Evolutionary conservation across 2,797 vertebrate genomes (phyloP), one percentile per base, ranked within the genome.

Genomic region (Fistularia tabacaria): DNA sequence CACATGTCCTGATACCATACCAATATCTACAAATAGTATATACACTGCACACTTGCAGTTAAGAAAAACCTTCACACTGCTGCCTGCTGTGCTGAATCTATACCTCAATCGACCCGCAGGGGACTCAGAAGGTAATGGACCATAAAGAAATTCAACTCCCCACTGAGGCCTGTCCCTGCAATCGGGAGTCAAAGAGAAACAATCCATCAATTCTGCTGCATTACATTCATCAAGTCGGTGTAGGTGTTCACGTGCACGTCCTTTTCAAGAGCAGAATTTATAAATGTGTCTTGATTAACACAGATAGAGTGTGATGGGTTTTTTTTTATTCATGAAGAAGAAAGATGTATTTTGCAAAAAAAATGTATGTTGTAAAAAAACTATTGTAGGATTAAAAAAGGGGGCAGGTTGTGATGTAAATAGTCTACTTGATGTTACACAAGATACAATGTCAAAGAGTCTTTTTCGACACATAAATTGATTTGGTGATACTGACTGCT

Each of bases 81-180:
- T 59, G 61, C 75, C 66, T 54, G 64, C 71, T 69, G 74, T 66
- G 75, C 39, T 73, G 61, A 79, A 73, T 74, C 69, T 64, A 41
- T 57, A 78, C 76, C 71, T 83, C 69, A 72, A 67, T 74, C 49
- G 69, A 64, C 57, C 66, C 70, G 46, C 47, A n/a, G 57, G 72
- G 71, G 66, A 71, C 56, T 14, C 62, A 73, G 58, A 79, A 25
- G 73, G 62, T 83, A 81, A 86, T 83, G 83, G 76, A 66, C 68
- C 62, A 3, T 67, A 53, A 11, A 13, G 70, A 70, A 70, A 80
- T 62, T 56, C 64, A 54, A 56, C 76, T 69, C 73, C 76, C 74
- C 72, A 76, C 76, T 75, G 57, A 62, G 52, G 59, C 65, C 58
- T 62, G 43, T 46, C 56, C 58, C 44, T 46, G n/a, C 12, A 12